Evolutionary conservation across 1,140 invertebrate species (phyloP), one percentile per base, ranked within the genome.

Genomic region (Archivesica marissinica): DNA sequence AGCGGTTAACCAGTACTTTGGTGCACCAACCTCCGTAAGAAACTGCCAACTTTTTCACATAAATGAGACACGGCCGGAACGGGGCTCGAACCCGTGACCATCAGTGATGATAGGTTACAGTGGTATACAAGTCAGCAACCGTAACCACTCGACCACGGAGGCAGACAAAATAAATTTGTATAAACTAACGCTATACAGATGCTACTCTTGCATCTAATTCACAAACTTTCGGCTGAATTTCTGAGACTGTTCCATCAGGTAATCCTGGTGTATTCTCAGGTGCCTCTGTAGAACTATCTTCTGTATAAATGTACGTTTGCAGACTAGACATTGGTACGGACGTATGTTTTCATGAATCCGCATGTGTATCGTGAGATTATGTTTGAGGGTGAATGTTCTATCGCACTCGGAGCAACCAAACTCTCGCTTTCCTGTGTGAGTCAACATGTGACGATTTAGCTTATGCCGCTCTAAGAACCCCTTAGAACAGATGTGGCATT

Each of bases 401-500:
- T 59, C 68, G 41, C 86, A 87, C 1, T 35, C 30, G 1, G 25
- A 17, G 90, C 96, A 96, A 87, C 95, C 95, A 44, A 95, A 95
- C 78, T 95, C 93, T 86, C 96, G 96, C 1, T 94, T 93, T 13
- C 95, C 89, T 82, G 96, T 95, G 87, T 96, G 96, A 72, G 95
- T 95, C 35, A 96, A 91, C 93, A 95, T 94, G 91, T 96, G 96
- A 11, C 96, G 94, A 25, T 95, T 95, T 0, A 96, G 92, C 28
- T 96, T 95, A 90, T 96, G 96, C 92, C 95, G 95, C 50, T 96
- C 94, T 86, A 96, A 95, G 88, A 96, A 96, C 70, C 94, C 93
- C 4, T 95, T 96, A 96, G 96, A 97, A 93, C 97, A 98, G 56
- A 96, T 96, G 95, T 98, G 97, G 92, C 97, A 98, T 39, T 96